These are phyloP conservation scores for Phoenicopterus ruber DNA, from an alignment of 2,113 vertebrate species.

Conservation along the genomic window DNA sequence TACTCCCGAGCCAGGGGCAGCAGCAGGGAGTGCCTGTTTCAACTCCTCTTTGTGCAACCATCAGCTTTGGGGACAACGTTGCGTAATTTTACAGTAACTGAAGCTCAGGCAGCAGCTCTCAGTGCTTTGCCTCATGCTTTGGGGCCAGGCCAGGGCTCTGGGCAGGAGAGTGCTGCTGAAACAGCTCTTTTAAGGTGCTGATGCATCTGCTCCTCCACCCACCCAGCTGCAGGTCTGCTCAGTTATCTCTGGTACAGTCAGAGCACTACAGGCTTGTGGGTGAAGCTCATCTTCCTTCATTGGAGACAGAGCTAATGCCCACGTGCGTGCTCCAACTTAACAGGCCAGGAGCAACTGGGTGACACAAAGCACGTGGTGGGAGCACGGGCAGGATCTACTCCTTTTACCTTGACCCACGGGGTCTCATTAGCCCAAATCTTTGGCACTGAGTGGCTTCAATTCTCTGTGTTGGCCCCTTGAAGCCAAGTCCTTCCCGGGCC, in stretches of 20 bases:
- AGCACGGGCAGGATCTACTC: not conserved
- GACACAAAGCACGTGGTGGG: not conserved
- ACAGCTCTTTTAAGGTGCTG: not conserved
- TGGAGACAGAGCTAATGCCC: accelerated
- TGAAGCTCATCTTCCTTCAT: not conserved
- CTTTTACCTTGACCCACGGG: not conserved
- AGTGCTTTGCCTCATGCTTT: not conserved
- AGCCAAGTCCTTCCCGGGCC: not conserved
- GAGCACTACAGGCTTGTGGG: no score
- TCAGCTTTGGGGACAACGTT: accelerated
- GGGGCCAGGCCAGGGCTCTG: not conserved
- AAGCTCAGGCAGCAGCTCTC: not conserved
- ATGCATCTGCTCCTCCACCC: not conserved
- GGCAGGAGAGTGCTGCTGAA: not conserved
- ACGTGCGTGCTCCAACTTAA: accelerated
- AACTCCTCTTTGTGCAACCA: not conserved
- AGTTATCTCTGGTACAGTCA: not conserved
- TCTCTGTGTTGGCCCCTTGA: not conserved
- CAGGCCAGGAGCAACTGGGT: not conserved
- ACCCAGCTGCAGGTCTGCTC: not conserved
- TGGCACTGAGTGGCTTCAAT: not conserved
- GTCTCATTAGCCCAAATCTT: not conserved
- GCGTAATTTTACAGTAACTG: not conserved
- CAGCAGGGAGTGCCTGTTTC: not conserved
- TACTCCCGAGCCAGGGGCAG: not conserved